Base-by-base conservation (phyloP, 2,113 vertebrate genomes). In the Salvator merianae region DNA sequence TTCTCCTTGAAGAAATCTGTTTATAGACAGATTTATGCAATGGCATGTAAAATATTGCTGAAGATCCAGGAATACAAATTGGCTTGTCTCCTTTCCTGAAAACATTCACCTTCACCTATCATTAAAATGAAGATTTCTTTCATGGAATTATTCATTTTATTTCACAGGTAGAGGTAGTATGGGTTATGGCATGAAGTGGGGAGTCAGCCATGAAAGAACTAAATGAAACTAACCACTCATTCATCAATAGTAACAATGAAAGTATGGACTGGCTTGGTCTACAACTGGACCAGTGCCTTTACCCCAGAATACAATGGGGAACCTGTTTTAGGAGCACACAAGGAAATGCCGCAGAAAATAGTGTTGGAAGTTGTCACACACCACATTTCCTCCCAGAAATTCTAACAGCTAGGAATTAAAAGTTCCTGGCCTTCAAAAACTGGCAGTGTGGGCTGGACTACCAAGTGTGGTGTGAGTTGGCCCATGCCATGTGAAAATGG, bases 1-100 rank as follows among this genome's bases (percentile, higher is more conserved):
- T 73, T 76, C 40, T 86, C 47, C 83, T 79, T n/a, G 43, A 47
- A 84, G 66, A 77, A 76, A 24, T 30, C 12, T 76, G 40, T 68
- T 30, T 68, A 4, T 47, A 69, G 28, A 81, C 75, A 7, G 1
- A 16, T 32, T 73, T 43, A 5, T 50, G 14, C 71, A 77, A 34
- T 5, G 24, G 40, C 3, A 20, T 50, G 36, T 6, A 34, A 70
- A 26, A 34, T 32, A 59, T 38, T 53, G 34, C 50, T 73, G 80
- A 73, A 82, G 74, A 76, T 34, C 22, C 73, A 20, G 8, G 20
- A 77, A 43, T 13, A 38, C 40, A 80, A 50, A 66, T 26, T 28
- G 47, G 40, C 7, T 59, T 32, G 36, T 28, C 66, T 79, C 66
- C 36, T 79, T 53, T 55, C 20, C 24, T 34, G 18, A 28, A 12